Base-by-base conservation (phyloP, 2,888 invertebrate genomes). In the Brenthis hecate region DNA sequence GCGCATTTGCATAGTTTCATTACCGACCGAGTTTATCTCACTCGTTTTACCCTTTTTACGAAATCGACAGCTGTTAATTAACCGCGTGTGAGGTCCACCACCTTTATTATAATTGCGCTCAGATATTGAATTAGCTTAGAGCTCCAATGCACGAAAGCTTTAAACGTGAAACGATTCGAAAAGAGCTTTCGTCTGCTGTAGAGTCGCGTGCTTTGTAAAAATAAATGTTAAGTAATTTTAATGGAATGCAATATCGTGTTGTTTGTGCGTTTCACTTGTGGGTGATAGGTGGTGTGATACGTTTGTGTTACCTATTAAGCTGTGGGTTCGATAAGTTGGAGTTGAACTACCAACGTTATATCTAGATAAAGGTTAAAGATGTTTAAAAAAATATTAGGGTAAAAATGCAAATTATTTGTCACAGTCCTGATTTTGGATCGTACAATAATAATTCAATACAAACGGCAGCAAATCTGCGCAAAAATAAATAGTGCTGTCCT, bases 1-100 rank as follows among this genome's bases (percentile, higher is more conserved):
- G 79, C 76, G 80, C 77, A 80, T 81, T 80, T 80, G 81, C 81
- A 80, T 81, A 78, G 76, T 75, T 79, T 81, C 80, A 79, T 80
- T 81, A 79, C 36, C 32, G 6, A 73, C 69, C 65, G n/a, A 55
- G 62, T 53, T 64, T 56, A 56, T 19, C 60, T 71, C 50, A 56
- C 13, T 13, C 13, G 6, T 61, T 48, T 58, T 58, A 72, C 65
- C 69, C 72, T 76, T 76, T 77, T 76, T 76, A 73, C 61, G 69
- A 73, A 72, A 77, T 76, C 75, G 77, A 78, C 78, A 78, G 78
- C 74, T 75, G 76, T 77, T 80, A 80, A 80, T 80, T 80, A 79
- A 79, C 73, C 74, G 65, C 76, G 81, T 77, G 82, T 82, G 82
- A 82, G 82, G 82, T 82, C 82, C 74, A 57, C 76, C 81, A 77